Percentiles rank a stretch among this genome's conserved stretches.
Evolutionary conservation across 1,140 invertebrate species (phyloP).

Genomic region (Steinernema khuongi): DNA sequence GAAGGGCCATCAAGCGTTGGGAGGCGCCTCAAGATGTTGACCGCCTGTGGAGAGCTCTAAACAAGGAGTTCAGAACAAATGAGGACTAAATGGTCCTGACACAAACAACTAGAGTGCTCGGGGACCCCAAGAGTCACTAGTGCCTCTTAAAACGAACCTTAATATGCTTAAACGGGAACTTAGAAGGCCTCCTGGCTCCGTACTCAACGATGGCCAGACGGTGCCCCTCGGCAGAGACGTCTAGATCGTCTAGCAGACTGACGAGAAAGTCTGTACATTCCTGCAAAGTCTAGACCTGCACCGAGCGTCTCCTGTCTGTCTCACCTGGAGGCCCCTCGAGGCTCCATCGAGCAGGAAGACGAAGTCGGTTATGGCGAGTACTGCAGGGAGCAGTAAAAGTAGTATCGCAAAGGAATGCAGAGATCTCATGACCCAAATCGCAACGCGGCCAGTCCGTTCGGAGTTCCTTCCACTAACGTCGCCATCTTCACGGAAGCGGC

Average conservation of each 20-base stretch:
- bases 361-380: background rate
- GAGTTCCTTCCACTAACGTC: background rate
- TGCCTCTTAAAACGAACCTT: conserved; percentile 2
- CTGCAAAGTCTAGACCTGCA: background rate
- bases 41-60: background rate
- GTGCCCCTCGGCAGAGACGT: background rate
- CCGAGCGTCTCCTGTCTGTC: background rate
- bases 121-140: no score
- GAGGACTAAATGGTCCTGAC: no score
- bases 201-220: background rate
- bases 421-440: background rate
- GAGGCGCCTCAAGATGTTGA: background rate
- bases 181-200: background rate
- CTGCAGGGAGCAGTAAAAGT: background rate
- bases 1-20: background rate
- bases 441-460: background rate
- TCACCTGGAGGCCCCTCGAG: background rate
- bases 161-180: background rate
- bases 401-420: background rate
- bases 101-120: no score
- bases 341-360: background rate
- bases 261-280: background rate
- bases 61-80: no score
- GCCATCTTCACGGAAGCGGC: background rate
- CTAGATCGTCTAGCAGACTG: background rate